Conservation (phyloP, 2,113 vertebrate species). For the Microcebus jonahi region DNA sequence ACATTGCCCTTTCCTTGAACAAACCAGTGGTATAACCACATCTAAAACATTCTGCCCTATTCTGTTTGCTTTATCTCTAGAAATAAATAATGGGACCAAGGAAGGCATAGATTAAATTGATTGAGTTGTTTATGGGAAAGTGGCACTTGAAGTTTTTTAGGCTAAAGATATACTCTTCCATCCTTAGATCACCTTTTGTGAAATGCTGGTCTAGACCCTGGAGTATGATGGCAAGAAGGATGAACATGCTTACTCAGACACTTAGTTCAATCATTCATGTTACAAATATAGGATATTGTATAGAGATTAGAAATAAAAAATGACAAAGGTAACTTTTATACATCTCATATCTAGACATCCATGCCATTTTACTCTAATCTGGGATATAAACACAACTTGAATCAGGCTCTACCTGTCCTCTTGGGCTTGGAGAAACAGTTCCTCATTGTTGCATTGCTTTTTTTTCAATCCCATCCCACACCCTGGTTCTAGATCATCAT, state of each 20-base stretch:
- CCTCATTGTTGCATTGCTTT: not conserved
- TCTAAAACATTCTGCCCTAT: not conserved
- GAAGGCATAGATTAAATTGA: not conserved
- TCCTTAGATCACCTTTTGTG: conserved; percentile 2
- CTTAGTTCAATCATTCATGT: not conserved
- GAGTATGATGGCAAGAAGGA: not conserved
- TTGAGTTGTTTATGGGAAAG: not conserved
- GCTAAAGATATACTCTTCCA: not conserved
- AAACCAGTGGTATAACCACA: not conserved
- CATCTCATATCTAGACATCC: not conserved
- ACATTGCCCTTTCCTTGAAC: not conserved
- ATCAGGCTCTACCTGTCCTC: not conserved
- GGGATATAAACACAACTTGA: not conserved
- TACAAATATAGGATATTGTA: not conserved
- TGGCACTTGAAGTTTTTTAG: not conserved
- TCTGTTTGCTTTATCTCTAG: not conserved
- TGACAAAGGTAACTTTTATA: not conserved
- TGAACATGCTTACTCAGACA: not conserved
- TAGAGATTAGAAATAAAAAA: not conserved
- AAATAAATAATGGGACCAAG: not conserved
- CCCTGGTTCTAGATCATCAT: not conserved
- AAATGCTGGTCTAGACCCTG: not conserved
- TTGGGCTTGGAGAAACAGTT: not conserved
- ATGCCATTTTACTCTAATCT: not conserved
- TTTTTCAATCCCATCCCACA: not conserved